A percentile compares a stretch with the other conserved stretches of the same genome.
Evolutionary conservation across 2,888 invertebrate species (phyloP).

Genomic region (Thyatira batis): DNA sequence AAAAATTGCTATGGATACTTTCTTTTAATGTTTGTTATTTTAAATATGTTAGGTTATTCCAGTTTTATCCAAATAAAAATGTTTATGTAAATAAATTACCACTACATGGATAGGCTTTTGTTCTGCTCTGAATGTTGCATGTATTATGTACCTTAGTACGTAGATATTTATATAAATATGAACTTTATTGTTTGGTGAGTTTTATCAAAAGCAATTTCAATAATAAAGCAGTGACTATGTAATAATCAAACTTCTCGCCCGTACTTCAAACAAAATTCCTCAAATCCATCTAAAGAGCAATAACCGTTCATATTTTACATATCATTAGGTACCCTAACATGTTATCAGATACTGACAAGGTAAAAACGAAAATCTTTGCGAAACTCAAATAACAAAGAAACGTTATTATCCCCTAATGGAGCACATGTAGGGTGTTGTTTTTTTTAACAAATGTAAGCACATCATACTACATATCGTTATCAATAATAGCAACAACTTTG

Average conservation of each 20-base stretch:
- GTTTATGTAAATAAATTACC: too few relatives aligned
- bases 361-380: not conserved
- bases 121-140: too few relatives aligned
- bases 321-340: not conserved
- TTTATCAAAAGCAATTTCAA: too few relatives aligned
- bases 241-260: not conserved
- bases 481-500: constrained; percentile 66
- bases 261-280: not conserved
- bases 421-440: constrained; percentile 11
- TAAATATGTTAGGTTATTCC: too few relatives aligned
- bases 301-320: not conserved
- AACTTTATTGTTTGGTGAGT: too few relatives aligned
- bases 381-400: not conserved
- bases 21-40: too few relatives aligned
- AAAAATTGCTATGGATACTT: too few relatives aligned
- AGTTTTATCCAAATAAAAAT: too few relatives aligned
- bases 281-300: not conserved
- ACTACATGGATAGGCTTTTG: too few relatives aligned
- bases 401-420: constrained; percentile 25
- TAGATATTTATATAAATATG: too few relatives aligned
- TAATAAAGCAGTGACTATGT: too few relatives aligned
- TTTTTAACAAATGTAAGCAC: constrained; percentile 35
- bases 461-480: constrained; percentile 53
- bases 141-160: too few relatives aligned
- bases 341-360: not conserved